Conservation (phyloP, 2,113 vertebrate species). For the Scatophagus argus region DNA sequence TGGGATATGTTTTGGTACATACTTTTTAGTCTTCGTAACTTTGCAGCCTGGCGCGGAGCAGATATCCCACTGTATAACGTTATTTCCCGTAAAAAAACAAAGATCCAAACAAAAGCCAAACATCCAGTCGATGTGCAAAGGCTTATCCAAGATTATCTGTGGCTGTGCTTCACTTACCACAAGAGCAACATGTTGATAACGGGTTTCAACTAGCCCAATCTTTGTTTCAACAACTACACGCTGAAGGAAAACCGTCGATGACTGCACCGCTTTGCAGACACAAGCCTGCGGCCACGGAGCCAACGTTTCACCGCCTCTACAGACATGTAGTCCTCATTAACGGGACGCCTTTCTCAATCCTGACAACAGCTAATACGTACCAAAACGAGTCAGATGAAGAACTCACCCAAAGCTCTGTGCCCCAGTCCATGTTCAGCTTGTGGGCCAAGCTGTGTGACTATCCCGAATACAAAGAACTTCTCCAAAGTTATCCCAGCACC, state of each 20-base stretch:
- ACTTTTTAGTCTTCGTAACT: background rate
- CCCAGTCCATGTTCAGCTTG: slow-evolving; percentile 85
- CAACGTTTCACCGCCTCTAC: background rate
- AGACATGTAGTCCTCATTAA: background rate
- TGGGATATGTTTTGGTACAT: too few species aligned
- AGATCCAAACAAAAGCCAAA: background rate
- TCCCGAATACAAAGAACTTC: slow-evolving; percentile 82
- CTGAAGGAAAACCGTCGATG: background rate
- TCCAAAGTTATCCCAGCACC: slow-evolving; percentile 80
- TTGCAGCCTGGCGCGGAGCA: background rate
- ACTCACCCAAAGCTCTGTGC: slow-evolving; percentile 88
- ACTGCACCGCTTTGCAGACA: slow-evolving; percentile 31
- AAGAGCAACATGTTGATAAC: slow-evolving; percentile 1
- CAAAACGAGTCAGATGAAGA: background rate
- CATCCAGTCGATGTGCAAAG: background rate
- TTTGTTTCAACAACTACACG: background rate
- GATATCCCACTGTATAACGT: background rate
- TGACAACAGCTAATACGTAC: background rate
- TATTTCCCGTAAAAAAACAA: background rate
- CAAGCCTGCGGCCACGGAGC: background rate
- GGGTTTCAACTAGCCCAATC: background rate
- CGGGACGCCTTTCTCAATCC: background rate
- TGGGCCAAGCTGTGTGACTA: slow-evolving; percentile 56
- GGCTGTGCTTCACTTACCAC: background rate
- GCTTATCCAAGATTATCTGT: background rate